Base-by-base conservation (phyloP, 53 echinoderm and acorn worm species). In the Luidia sarsii region DNA sequence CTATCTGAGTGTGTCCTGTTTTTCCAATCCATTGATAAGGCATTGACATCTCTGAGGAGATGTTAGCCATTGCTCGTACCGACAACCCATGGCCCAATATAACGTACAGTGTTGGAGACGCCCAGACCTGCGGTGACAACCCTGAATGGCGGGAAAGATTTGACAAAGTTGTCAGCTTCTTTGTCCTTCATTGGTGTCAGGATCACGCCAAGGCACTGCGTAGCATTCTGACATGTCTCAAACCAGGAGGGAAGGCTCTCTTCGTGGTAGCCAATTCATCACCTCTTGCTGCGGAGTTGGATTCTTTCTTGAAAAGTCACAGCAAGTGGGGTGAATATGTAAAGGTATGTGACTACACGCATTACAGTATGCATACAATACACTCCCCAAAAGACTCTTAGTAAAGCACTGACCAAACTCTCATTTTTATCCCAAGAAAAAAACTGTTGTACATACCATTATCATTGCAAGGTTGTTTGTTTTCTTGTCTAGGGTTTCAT, bases 201-300 rank as follows among this genome's bases (percentile, higher is more conserved):
- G 33, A 7, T 9, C 10, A 24, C 9, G 10, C 61, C 33, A 61
- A 1, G 33, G 61, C 61, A 24, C 33, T 61, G 8, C 1, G 33
- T 9, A 28, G 61, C 28, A 67, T 67, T 67, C 3, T 67, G n/a
- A 28, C 67, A 3, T 67, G 67, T 45, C 67, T 67, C 14, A 67
- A 67, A 28, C 48, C 67, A 27, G 67, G 67, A 10, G 67, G 67
- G 8, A 46, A 69, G 48, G 69, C 49, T 13, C 69, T 69, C 22
- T 14, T 69, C 19, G 33, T 69, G n/a, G 9, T 7, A 2, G 39
- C 4, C 24, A 73, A 57, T 38, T 25, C 9, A 23, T 16, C 55
- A 7, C 8, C 41, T 15, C 28, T 36, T 36, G 3, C n/a, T 6
- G 13, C 14, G 5, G 38, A 64, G 36, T 35, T 38, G 19, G 16